phyloP scores from a whole-genome alignment of 2,797 vertebrate species.

The Hyperoplus immaculatus region DNA sequence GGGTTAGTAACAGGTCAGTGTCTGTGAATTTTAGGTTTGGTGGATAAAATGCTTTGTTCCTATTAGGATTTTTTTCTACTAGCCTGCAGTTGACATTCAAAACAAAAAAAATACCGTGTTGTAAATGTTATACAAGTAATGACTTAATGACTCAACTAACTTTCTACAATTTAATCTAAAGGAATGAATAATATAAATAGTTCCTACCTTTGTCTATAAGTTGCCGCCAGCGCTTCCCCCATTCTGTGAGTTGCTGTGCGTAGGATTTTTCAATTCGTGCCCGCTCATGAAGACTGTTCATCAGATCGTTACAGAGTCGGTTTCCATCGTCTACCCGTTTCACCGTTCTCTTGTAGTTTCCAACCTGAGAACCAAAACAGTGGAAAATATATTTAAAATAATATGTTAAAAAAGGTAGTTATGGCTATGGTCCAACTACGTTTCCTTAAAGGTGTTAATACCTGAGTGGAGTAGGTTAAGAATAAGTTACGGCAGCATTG shows the following conservation, averaged over 20 bases:
- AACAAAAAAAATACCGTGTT: background rate
- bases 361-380: conserved; percentile 84
- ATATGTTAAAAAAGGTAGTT: background rate
- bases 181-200: too few relatives aligned
- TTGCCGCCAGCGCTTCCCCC: conserved; percentile 96
- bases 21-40: background rate
- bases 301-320: conserved; percentile 93
- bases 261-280: conserved; percentile 96
- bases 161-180: background rate
- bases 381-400: background rate
- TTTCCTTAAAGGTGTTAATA: background rate
- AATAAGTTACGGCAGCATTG: background rate
- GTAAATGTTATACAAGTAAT: background rate
- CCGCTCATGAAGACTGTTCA: conserved; percentile 96
- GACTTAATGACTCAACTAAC: background rate
- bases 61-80: background rate
- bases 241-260: conserved; percentile 96
- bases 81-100: too few relatives aligned
- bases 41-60: background rate
- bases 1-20: conserved; percentile 8
- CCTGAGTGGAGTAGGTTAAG: background rate
- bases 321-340: conserved; percentile 96
- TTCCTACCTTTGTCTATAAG: conserved; percentile 93
- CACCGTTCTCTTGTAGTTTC: conserved; percentile 96
- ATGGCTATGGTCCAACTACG: background rate